Base-by-base conservation (phyloP, 2,888 invertebrate genomes). In the Acanthococcus lagerstroemiae region DNA sequence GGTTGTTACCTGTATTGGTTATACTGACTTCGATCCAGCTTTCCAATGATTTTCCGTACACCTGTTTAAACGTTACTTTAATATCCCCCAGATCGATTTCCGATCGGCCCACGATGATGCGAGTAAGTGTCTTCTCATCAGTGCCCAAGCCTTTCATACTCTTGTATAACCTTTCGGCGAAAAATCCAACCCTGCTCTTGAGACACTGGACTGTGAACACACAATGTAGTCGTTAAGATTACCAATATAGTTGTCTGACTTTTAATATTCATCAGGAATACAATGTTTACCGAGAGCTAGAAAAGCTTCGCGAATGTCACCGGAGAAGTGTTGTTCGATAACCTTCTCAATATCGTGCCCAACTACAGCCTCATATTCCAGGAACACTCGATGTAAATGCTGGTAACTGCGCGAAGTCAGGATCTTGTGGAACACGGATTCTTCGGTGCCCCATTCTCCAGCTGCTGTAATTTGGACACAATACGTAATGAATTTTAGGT, bases 1-100 rank as follows among this genome's bases (percentile, higher is more conserved):
- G 27, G n/a, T 27, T 57, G 30, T 1, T 37, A 5, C 15, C 55
- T 45, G 24, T 7, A 55, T 25, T n/a, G n/a, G n/a, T n/a, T n/a
- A n/a, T n/a, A n/a, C n/a, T 60, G 82, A 92, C 93, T 78, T 86
- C 81, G 73, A 93, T 88, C 87, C 88, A 90, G 73, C 82, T 84
- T 74, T 90, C 91, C 75, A 94, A 78, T 67, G 87, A 80, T 77
- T 91, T 91, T 73, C 85, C 87, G 74, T 87, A 93, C 72, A 82
- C 80, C 72, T 87, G 87, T 72, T 86, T 80, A 81, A 92, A 95
- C 70, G 91, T 91, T 75, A 87, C 86, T 76, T 93, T 94, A 75
- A 95, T 91, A 76, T 92, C 91, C 66, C 90, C 91, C 73, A 95
- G 82, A 77, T 95, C 95, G 72, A 92, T 90, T 81, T 93, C 90